A percentile compares a stretch with the other conserved stretches of the same genome.
phyloP scores from a whole-genome alignment of 2,113 vertebrate genomes.

The Plectropomus leopardus region DNA sequence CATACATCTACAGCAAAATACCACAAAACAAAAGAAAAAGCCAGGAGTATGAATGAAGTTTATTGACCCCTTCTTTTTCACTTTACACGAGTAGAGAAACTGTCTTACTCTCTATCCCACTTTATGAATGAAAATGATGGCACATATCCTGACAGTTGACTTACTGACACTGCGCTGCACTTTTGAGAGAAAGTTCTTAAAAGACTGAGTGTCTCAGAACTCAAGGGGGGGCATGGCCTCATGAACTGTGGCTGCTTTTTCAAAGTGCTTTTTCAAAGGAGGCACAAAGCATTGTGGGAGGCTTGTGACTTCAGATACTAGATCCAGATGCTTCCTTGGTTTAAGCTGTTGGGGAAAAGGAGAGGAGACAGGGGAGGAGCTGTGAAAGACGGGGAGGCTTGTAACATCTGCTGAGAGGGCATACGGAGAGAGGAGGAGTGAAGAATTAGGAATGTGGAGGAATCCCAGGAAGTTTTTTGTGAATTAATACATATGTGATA shows the following conservation, averaged over 20 bases:
- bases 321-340: slow-evolving; percentile 69
- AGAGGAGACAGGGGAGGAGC: slow-evolving; percentile 13
- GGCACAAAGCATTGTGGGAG: slow-evolving; percentile 47
- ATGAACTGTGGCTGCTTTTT: slow-evolving; percentile 27
- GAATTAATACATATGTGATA: background rate
- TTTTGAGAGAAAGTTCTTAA: slow-evolving; percentile 29
- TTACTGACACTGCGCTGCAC: slow-evolving; percentile 14
- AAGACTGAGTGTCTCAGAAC: slow-evolving; percentile 31
- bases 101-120: background rate
- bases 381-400: slow-evolving; percentile 1
- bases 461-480: background rate
- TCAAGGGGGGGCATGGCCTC: slow-evolving; percentile 34
- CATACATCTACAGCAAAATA: background rate
- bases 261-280: slow-evolving; percentile 47
- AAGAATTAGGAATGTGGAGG: slow-evolving; percentile 5
- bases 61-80: background rate
- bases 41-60: background rate
- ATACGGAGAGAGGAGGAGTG: background rate
- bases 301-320: slow-evolving; percentile 52
- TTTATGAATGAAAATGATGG: slow-evolving; percentile 33
- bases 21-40: background rate
- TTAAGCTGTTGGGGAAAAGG: slow-evolving; percentile 17
- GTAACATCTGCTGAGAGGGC: slow-evolving; percentile 38
- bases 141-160: slow-evolving; percentile 19
- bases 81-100: background rate